Evolutionary conservation across 2,113 vertebrate genomes (phyloP).

Genomic region (Synodontis membranacea): DNA sequence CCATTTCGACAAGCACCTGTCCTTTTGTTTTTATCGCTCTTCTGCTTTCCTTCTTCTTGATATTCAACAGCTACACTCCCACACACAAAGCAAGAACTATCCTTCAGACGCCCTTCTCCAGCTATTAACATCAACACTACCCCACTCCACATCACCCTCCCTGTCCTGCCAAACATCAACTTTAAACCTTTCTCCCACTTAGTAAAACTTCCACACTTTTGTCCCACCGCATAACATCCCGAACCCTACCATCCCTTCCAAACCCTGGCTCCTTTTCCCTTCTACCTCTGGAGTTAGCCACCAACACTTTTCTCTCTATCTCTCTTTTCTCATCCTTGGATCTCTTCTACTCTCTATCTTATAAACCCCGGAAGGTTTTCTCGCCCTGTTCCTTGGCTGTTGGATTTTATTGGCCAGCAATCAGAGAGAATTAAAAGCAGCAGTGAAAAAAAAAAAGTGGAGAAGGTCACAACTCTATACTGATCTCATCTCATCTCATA

Average conservation of each 20-base stretch:
- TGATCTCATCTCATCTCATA: neutral
- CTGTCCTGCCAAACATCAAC: neutral
- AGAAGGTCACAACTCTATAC: no score
- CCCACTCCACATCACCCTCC: neutral
- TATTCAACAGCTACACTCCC: neutral
- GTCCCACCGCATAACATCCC: no score
- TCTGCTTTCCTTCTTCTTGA: neutral
- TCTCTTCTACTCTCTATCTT: neutral
- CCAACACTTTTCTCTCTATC: neutral
- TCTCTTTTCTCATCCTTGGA: neutral
- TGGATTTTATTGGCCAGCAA: neutral
- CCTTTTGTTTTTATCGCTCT: neutral
- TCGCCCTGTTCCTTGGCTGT: neutral
- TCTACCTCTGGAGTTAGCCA: neutral
- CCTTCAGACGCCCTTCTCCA: neutral
- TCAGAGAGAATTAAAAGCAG: neutral
- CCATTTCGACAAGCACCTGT: neutral
- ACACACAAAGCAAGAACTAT: constrained; percentile 3
- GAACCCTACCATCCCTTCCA: neutral
- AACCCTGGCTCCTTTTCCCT: neutral
- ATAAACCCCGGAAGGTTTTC: neutral
- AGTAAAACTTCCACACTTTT: neutral
- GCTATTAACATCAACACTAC: neutral
- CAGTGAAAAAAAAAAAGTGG: neutral
- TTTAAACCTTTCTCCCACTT: neutral